These are phyloP conservation scores for Thermophis baileyi DNA, from an alignment of 2,113 vertebrate species.

Conservation along the genomic window DNA sequence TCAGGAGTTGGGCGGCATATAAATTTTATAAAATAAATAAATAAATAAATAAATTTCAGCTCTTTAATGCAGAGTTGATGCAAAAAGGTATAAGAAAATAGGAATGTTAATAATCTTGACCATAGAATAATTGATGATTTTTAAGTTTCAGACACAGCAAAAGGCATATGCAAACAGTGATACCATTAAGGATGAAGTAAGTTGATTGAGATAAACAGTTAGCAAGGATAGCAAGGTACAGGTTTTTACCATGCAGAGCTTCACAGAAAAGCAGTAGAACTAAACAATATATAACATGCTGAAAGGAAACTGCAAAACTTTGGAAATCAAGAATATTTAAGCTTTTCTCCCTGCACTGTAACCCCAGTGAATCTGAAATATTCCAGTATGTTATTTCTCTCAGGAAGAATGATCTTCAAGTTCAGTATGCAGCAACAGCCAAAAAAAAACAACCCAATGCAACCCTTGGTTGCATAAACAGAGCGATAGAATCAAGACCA, in stretches of 20 bases:
- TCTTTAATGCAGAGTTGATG: neutral
- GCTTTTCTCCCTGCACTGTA: neutral
- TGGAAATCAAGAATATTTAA: neutral
- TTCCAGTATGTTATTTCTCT: neutral
- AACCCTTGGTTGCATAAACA: neutral
- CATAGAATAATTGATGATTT: neutral
- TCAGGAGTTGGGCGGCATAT: too few species aligned
- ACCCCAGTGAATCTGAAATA: neutral
- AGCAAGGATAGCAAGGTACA: neutral
- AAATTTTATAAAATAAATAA: too few species aligned
- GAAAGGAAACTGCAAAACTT: neutral
- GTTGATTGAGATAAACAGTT: neutral
- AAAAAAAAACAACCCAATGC: neutral
- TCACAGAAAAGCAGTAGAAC: neutral
- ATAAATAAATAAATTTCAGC: too few species aligned
- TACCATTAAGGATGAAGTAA: neutral
- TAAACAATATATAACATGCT: neutral
- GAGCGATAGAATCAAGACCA: neutral
- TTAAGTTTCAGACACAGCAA: neutral
- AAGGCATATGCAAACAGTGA: neutral
- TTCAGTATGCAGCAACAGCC: neutral
- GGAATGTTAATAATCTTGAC: neutral
- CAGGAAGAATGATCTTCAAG: neutral
- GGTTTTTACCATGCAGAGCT: neutral
- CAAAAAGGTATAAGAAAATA: neutral